Base-by-base conservation (phyloP, 2,113 vertebrate genomes). In the Micronisus gabar region DNA sequence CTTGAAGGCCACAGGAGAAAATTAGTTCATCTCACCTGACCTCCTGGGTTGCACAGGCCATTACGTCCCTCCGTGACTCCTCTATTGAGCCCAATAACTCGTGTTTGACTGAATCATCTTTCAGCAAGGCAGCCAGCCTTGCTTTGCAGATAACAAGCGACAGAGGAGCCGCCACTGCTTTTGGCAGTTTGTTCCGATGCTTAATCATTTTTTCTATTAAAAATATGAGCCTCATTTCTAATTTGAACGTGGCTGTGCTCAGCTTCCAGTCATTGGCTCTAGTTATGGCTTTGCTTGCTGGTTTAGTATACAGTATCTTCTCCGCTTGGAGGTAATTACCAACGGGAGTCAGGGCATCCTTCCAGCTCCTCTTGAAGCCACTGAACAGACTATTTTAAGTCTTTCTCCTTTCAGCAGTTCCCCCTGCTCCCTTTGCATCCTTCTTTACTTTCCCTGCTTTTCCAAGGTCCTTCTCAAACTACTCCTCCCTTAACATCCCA, bases 191-290 rank as follows among this genome's bases (percentile, higher is more conserved):
- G 94, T 95, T 95, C 93, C 32, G 0, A 95, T 70, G 95, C 79
- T 97, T 96, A 97, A 97, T 97, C 95, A 96, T 96, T 95, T 97
- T 93, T 95, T 91, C 96, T 95, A 95, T 97, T 97, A 97, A 95
- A 97, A 96, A 95, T 89, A 96, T 62, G 81, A 94, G 73, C 73
- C 70, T 95, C 89, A 87, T 91, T 96, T 97, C 95, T 95, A 93
- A 95, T 96, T 93, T 90, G 95, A 94, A 94, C 2, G 5, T 89
- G 93, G 52, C 45, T 94, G 91, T 16, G 36, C 62, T 96, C 84
- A 85, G 86, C 89, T 95, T 94, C 66, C 86, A 89, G 89, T 81
- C 90, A 93, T 34, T 96, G 36, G 86, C 88, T 93, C 76, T 89
- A 81, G 88, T 97, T 94, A 81, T n/a, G 68, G 65, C 81, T 91